A percentile compares a stretch with the other conserved stretches of the same genome.
Evolutionary conservation across 1,140 invertebrate genomes (phyloP).

Genomic region (Eupeodes corollae): DNA sequence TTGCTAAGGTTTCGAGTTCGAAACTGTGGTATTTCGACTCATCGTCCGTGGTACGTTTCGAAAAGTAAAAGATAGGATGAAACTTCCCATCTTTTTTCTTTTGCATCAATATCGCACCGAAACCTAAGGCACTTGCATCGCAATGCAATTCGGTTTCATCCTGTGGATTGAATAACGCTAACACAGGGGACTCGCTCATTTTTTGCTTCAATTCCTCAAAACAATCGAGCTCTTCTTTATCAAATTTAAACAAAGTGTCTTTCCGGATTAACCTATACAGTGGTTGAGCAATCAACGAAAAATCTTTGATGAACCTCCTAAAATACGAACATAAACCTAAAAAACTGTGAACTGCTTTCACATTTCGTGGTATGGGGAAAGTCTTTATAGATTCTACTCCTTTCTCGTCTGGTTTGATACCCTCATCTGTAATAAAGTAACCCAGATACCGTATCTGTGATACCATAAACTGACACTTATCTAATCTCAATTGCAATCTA

Average conservation of each 20-base stretch:
- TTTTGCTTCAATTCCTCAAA: slow-evolving; percentile 6
- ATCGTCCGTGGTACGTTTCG: slow-evolving; percentile 24
- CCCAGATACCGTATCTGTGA: slow-evolving; percentile 11
- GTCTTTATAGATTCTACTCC: slow-evolving; percentile 15
- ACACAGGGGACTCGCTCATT: slow-evolving; percentile 7
- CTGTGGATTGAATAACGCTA: slow-evolving; percentile 7
- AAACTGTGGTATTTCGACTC: slow-evolving; percentile 38
- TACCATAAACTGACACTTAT: slow-evolving; percentile 13
- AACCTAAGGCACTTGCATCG: slow-evolving; percentile 17
- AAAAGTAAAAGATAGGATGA: slow-evolving; percentile 38
- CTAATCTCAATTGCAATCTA: slow-evolving; percentile 8
- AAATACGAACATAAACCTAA: slow-evolving; percentile 16
- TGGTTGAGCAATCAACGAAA: slow-evolving; percentile 14
- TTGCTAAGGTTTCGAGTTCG: slow-evolving; percentile 41
- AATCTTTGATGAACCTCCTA: slow-evolving; percentile 13
- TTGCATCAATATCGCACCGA: slow-evolving; percentile 24
- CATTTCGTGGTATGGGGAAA: slow-evolving; percentile 6
- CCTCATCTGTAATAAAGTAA: slow-evolving; percentile 13
- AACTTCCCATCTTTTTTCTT: slow-evolving; percentile 14
- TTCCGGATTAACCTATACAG: slow-evolving; percentile 11
- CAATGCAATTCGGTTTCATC: too few relatives aligned
- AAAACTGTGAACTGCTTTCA: slow-evolving; percentile 11
- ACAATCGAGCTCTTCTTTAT: slow-evolving; percentile 1
- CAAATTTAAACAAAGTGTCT: slow-evolving; percentile 9
- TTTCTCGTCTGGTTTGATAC: slow-evolving; percentile 16